Evolutionary conservation across 1,140 invertebrate species (phyloP).

Genomic region (Orchestia grillus): DNA sequence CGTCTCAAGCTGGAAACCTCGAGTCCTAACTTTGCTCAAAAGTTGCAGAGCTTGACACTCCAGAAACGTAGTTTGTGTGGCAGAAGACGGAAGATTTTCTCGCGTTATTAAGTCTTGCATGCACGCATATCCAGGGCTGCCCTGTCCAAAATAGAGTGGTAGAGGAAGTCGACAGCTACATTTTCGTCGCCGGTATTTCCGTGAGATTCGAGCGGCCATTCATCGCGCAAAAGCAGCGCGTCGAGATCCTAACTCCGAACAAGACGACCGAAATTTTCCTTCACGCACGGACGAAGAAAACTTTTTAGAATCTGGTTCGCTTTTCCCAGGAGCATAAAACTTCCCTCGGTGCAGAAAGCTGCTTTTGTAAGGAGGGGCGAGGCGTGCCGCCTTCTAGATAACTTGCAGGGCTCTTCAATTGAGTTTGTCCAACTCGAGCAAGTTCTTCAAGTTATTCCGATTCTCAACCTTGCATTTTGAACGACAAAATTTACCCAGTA

Average conservation of each 20-base stretch:
- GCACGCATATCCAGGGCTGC: not conserved
- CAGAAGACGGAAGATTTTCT: no score
- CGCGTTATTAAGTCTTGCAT: no score
- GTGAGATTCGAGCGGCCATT: slow-evolving; percentile 69
- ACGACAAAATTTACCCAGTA: not conserved
- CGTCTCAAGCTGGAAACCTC: not conserved
- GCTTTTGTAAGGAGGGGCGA: not conserved
- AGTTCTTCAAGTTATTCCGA: not conserved
- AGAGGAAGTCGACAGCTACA: slow-evolving; percentile 3
- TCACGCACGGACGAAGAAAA: slow-evolving; percentile 23
- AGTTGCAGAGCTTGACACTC: not conserved
- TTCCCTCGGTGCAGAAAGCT: not conserved
- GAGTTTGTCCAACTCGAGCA: not conserved
- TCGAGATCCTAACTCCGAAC: not conserved
- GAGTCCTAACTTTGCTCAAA: not conserved
- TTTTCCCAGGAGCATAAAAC: not conserved
- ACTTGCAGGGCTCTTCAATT: not conserved
- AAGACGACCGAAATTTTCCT: slow-evolving; percentile 27
- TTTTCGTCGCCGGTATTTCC: slow-evolving; percentile 55
- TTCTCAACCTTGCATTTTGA: not conserved
- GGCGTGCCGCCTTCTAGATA: not conserved
- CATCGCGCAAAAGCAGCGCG: not conserved
- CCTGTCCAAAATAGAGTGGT: not conserved
- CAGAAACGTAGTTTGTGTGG: not conserved
- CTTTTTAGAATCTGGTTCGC: not conserved